Evolutionary conservation across 2,888 invertebrate species (phyloP).

Genomic region (Stenolophus ochropezus): DNA sequence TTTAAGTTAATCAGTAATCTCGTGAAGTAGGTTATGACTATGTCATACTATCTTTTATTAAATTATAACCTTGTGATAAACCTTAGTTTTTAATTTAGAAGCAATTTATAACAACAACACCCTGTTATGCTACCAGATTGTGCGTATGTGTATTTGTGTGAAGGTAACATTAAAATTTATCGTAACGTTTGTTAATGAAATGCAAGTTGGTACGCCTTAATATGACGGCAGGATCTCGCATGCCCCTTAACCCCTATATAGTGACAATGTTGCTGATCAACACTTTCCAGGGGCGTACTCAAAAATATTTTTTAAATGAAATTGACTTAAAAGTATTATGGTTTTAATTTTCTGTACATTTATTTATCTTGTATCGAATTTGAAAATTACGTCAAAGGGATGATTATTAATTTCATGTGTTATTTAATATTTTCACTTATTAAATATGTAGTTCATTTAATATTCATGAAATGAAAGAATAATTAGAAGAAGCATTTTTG

Average conservation of each 20-base stretch:
- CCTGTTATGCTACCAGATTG: not conserved
- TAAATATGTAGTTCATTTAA: not conserved
- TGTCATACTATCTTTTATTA: not conserved
- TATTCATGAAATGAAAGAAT: not conserved
- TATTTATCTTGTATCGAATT: too few species aligned
- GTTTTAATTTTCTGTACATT: too few species aligned
- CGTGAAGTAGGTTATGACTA: not conserved
- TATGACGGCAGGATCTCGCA: conserved; percentile 5
- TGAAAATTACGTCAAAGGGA: too few species aligned
- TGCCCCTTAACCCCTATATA: not conserved
- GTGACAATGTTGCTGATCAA: conserved; percentile 33
- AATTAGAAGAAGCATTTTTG: not conserved
- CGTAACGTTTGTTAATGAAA: conserved; percentile 45
- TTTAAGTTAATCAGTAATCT: too few species aligned
- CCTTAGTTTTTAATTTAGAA: not conserved
- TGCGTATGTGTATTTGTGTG: conserved; percentile 34
- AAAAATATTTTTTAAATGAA: not conserved
- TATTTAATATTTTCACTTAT: not conserved
- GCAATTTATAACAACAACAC: not conserved
- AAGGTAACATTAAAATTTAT: conserved; percentile 49
- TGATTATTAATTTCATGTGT: not conserved
- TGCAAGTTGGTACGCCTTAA: conserved; percentile 40
- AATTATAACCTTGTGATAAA: not conserved
- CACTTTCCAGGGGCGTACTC: not conserved
- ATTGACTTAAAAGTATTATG: too few species aligned